phyloP scores from a whole-genome alignment of 2,888 invertebrate species.

The Acanthosoma haemorrhoidale region DNA sequence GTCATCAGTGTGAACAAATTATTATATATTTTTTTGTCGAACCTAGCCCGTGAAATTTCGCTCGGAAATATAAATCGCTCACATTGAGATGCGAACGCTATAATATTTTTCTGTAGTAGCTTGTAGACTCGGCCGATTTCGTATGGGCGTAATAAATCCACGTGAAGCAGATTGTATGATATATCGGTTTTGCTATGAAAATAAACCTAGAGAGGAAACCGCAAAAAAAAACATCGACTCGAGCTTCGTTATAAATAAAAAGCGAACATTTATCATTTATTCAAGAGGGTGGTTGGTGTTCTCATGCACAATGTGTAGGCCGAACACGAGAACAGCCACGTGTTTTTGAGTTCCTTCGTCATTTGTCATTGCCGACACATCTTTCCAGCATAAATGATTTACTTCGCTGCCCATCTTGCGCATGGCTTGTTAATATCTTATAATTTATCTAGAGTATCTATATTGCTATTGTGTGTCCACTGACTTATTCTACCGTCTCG shows the following conservation, averaged over 20 bases:
- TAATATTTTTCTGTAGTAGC: background rate
- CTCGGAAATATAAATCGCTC: background rate
- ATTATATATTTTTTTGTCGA: no score
- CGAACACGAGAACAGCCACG: background rate
- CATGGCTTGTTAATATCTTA: no score
- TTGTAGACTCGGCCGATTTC: background rate
- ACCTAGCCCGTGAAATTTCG: no score
- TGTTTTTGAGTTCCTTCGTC: background rate
- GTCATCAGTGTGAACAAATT: no score
- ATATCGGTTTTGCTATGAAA: background rate
- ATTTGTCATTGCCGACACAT: constrained; percentile 17
- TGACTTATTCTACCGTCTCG: no score
- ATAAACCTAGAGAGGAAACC: background rate
- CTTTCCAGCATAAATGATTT: constrained; percentile 4
- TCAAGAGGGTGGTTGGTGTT: constrained; percentile 34
- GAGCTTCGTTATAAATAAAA: constrained; percentile 6
- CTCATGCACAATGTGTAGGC: constrained; percentile 9
- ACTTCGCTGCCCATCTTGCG: background rate
- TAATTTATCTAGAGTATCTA: no score
- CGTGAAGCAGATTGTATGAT: no score
- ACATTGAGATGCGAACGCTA: background rate
- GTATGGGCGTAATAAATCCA: background rate
- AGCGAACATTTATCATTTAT: constrained; percentile 28
- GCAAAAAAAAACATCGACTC: background rate
- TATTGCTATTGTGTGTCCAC: no score